Conservation (phyloP, 2,113 vertebrate species). For the Sarotherodon lohbergeri region DNA sequence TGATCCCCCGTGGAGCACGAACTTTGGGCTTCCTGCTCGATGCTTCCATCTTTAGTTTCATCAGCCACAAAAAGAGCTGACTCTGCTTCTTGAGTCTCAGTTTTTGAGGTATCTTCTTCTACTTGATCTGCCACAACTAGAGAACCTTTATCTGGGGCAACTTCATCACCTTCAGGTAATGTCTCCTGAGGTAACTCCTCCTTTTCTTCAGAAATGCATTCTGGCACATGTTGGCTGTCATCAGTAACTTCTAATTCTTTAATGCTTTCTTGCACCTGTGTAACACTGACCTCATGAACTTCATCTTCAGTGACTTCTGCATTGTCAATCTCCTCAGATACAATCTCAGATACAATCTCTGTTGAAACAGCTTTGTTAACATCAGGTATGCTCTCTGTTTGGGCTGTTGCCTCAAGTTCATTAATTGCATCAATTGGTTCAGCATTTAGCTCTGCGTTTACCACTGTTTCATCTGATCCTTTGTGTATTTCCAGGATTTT, state of each 20-base stretch:
- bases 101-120: neutral
- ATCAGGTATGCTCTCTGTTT: constrained; percentile 37
- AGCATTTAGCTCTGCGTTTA: constrained; percentile 19
- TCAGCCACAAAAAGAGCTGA: neutral
- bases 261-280: neutral
- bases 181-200: neutral
- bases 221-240: neutral
- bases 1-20: neutral
- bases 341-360: constrained; percentile 29
- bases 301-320: constrained; percentile 18
- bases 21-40: neutral
- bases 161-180: neutral
- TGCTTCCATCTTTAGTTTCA: neutral
- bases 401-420: neutral
- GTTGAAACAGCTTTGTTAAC: constrained; percentile 28
- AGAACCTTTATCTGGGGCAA: neutral
- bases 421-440: constrained; percentile 32
- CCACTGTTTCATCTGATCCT: constrained; percentile 27
- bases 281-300: constrained; percentile 9
- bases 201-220: neutral
- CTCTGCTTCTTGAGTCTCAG: neutral
- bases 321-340: neutral
- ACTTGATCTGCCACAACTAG: neutral
- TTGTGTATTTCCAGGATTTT: neutral
- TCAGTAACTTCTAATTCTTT: neutral